Evolutionary conservation across 2,113 vertebrate species (phyloP).

Genomic region (Siphamia tubifer): DNA sequence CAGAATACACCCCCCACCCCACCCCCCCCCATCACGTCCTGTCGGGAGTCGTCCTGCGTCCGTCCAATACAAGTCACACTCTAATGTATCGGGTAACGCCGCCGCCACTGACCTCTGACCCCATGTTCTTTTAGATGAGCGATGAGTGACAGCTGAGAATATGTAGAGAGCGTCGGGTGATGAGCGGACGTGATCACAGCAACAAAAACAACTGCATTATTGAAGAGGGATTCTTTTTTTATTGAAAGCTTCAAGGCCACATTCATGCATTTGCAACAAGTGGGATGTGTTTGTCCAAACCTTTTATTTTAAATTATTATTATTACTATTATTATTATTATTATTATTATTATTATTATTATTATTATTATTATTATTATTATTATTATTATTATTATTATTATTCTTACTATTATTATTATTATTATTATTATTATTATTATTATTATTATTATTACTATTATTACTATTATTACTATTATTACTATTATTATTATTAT

Average conservation of each 20-base stretch:
- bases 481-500: too few relatives aligned
- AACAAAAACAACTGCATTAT: not conserved
- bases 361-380: too few relatives aligned
- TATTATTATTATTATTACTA: too few relatives aligned
- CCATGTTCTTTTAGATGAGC: not conserved
- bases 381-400: too few relatives aligned
- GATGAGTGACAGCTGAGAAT: slow-evolving; percentile 12
- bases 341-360: too few relatives aligned
- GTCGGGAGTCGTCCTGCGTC: slow-evolving; percentile 18
- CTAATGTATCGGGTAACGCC: slow-evolving; percentile 16
- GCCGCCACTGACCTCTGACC: not conserved
- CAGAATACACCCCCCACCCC: slow-evolving; percentile 44
- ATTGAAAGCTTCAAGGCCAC: not conserved
- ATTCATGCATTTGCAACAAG: not conserved
- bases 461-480: too few relatives aligned
- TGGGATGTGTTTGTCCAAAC: not conserved
- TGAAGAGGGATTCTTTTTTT: not conserved
- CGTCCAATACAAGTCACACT: slow-evolving; percentile 1
- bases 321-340: too few relatives aligned
- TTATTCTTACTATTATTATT: too few relatives aligned
- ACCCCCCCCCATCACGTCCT: slow-evolving; percentile 9
- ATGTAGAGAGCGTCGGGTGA: too few relatives aligned
- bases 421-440: too few relatives aligned
- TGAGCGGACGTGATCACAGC: too few relatives aligned
- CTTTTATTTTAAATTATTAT: too few relatives aligned